Evolutionary conservation across 2,113 vertebrate genomes (phyloP), one percentile per base, ranked within the genome.

Genomic region (Sander vitreus): DNA sequence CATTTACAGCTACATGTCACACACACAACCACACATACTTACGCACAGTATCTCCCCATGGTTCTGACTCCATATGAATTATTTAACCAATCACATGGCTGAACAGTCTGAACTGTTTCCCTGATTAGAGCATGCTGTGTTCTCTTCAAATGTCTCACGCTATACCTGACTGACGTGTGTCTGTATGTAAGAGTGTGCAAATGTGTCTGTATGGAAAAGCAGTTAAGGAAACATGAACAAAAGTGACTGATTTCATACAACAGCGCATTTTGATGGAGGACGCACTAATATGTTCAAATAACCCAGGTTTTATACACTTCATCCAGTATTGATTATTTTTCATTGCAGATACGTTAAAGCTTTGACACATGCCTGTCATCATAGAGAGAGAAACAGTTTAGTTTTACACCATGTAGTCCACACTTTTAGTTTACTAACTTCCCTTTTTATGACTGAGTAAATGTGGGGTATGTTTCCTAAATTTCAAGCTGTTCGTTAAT

Each of bases 61-160:
- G 68, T 77, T 86, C 63, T 45, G 30, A 81, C 58, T 54, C 75
- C 53, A 13, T 66, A 93, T 94, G 88, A 95, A 95, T 93, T 82
- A 94, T 93, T 94, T 87, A 93, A 70, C 90, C 92, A 93, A 93
- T 95, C 91, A 92, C 89, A 87, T 81, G 85, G 88, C 88, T 92
- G 88, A 92, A 80, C 90, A 90, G 85, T 67, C 68, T 81, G 88
- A 87, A 78, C 85, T 11, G 36, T 69, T 78, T 92, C 87, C 84
- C 67, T 89, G 93, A 92, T 93, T 93, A 86, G 80, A 85, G 87
- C 93, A 82, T 68, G 86, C 91, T 91, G 91, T 76, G 91, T 84
- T 90, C 84, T 69, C 85, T 80, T 82, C 30, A 75, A 85, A 62
- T 55, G 73, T 69, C 84, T 93, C 91, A 92, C 83, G 81, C 86